Evolutionary conservation across 2,888 invertebrate genomes (phyloP).

Genomic region (Ditylenchus weischeri): DNA sequence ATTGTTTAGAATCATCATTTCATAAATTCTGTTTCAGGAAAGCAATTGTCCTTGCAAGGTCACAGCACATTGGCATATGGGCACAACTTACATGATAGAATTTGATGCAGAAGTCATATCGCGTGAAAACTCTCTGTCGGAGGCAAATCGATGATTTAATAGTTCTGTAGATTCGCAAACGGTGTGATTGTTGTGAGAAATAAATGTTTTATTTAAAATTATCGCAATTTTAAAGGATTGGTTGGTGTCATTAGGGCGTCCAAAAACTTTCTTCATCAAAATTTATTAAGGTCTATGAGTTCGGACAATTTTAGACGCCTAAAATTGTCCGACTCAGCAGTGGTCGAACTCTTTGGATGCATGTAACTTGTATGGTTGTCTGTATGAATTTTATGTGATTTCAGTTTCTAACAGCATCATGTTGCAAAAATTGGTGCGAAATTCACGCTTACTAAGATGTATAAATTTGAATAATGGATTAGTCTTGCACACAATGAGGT

Average conservation of each 20-base stretch:
- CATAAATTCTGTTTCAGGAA: constrained; percentile 70
- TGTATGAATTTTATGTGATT: too few species aligned
- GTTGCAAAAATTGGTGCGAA: neutral
- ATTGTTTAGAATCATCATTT: constrained; percentile 35
- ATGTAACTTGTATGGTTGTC: too few species aligned
- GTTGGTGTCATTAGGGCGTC: too few species aligned
- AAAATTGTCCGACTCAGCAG: too few species aligned
- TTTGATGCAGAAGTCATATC: constrained; percentile 58
- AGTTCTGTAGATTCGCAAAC: too few species aligned
- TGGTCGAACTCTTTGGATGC: too few species aligned
- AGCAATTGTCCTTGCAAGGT: constrained; percentile 78
- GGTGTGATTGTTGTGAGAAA: too few species aligned
- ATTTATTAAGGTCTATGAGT: too few species aligned
- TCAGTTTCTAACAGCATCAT: neutral
- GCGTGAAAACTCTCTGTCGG: constrained; percentile 44
- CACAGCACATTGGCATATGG: constrained; percentile 97
- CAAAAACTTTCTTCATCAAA: too few species aligned
- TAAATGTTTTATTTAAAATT: too few species aligned
- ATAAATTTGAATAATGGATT: neutral
- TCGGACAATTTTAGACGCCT: too few species aligned
- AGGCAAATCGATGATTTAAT: constrained; percentile 23
- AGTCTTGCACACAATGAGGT: neutral
- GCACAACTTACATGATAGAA: constrained; percentile 91
- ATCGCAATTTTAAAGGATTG: too few species aligned
- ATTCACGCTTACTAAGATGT: neutral